phyloP scores from a whole-genome alignment of 2,888 invertebrate species.

The Blastobasis lacticolella region DNA sequence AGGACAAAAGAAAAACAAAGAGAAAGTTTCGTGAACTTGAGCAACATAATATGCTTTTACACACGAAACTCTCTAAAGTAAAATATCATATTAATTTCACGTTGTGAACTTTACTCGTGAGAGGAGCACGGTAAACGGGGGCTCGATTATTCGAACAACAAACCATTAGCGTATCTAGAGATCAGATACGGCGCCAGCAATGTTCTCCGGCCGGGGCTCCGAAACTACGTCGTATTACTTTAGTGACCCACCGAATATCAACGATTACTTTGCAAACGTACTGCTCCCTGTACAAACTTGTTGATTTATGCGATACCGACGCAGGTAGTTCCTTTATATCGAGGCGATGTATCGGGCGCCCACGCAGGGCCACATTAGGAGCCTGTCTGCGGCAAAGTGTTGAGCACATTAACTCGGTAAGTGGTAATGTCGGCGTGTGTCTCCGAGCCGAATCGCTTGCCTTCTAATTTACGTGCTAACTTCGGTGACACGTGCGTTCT shows the following conservation, averaged over 20 bases:
- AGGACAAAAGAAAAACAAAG: constrained; percentile 1
- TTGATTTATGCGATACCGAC: too few species aligned
- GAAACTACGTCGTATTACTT: background rate
- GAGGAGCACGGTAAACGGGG: constrained; percentile 16
- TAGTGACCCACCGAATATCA: too few species aligned
- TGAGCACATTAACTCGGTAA: constrained; percentile 33
- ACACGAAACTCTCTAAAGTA: background rate
- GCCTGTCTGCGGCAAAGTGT: constrained; percentile 24
- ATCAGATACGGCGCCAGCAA: background rate
- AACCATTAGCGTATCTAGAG: constrained; percentile 35
- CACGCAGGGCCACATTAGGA: background rate
- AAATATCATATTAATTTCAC: constrained; percentile 27
- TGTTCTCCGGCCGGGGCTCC: background rate
- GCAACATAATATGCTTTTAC: constrained; percentile 1
- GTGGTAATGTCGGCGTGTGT: constrained; percentile 28
- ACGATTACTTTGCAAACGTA: too few species aligned
- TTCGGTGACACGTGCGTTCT: constrained; percentile 40
- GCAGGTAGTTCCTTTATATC: too few species aligned
- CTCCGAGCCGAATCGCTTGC: constrained; percentile 24
- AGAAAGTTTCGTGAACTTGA: background rate
- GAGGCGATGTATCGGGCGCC: too few species aligned
- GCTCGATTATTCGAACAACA: constrained; percentile 30
- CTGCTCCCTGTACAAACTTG: too few species aligned
- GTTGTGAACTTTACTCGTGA: constrained; percentile 20
- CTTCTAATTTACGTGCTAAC: constrained; percentile 38